A percentile compares a stretch with the other conserved stretches of the same genome.
These are phyloP conservation scores for Caenorhabditis panamensis DNA, from an alignment of 2,888 invertebrate genomes.

Conservation along the genomic window DNA sequence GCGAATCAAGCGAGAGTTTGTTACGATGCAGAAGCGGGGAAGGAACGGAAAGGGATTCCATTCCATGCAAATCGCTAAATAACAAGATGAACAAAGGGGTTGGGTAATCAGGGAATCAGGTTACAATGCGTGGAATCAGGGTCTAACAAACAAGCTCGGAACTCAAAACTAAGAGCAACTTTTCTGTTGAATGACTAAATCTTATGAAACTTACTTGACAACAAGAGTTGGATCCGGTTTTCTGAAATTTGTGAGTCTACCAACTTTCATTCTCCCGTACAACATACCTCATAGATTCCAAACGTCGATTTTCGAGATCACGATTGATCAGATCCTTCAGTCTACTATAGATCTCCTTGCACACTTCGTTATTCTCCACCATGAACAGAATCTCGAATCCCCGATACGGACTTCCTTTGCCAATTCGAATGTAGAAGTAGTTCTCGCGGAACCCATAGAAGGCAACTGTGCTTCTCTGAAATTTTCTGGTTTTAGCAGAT, in stretches of 20 bases:
- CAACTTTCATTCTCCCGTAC: too few species aligned
- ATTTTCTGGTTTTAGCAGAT: too few species aligned
- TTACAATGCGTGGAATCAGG: not conserved
- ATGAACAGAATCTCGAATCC: slow-evolving; percentile 66
- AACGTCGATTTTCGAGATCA: slow-evolving; percentile 23
- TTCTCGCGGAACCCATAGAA: slow-evolving; percentile 70
- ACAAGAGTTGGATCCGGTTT: slow-evolving; percentile 15
- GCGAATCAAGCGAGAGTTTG: slow-evolving; percentile 53
- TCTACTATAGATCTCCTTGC: slow-evolving; percentile 29
- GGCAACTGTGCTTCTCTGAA: slow-evolving; percentile 70
- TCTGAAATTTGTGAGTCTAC: too few species aligned
- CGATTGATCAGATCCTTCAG: slow-evolving; percentile 33
- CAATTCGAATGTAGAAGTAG: slow-evolving; percentile 74
- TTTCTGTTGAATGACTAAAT: too few species aligned
- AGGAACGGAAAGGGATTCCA: slow-evolving; percentile 62
- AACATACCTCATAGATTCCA: slow-evolving; percentile 3
- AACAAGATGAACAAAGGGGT: not conserved
- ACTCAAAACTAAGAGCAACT: not conserved
- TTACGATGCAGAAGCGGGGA: slow-evolving; percentile 50
- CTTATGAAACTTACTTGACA: not conserved
- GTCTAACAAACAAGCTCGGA: not conserved
- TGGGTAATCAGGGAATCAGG: slow-evolving; percentile 1
- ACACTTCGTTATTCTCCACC: slow-evolving; percentile 32
- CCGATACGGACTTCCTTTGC: slow-evolving; percentile 69
- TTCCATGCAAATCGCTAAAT: slow-evolving; percentile 49